phyloP scores from a whole-genome alignment of 2,797 vertebrate genomes.

The Phrynocephalus vlangalii region DNA sequence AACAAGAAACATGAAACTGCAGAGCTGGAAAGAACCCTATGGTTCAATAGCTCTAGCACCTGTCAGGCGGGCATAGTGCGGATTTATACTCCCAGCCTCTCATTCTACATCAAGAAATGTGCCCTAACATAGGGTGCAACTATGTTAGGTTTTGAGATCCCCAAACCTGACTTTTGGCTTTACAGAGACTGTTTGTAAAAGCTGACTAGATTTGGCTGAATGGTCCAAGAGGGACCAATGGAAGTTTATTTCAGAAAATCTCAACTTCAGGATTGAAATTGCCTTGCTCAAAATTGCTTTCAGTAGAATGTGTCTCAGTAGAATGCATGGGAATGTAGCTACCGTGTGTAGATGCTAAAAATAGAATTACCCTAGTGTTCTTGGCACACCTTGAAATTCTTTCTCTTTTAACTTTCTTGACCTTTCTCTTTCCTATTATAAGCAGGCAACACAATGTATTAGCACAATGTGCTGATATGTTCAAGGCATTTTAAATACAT shows the following conservation, averaged over 20 bases:
- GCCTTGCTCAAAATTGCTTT: slow-evolving; percentile 48
- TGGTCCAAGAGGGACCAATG: slow-evolving; percentile 31
- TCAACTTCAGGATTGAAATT: slow-evolving; percentile 29
- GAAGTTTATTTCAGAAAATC: slow-evolving; percentile 56
- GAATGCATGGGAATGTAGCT: slow-evolving; percentile 38
- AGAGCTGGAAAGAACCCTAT: no score
- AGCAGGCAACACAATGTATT: slow-evolving; percentile 12
- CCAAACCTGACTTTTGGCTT: slow-evolving; percentile 36
- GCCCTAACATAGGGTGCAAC: slow-evolving; percentile 17
- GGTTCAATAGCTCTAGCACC: no score
- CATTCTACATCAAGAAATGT: slow-evolving; percentile 18
- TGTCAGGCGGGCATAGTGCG: no score
- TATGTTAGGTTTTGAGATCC: slow-evolving; percentile 31
- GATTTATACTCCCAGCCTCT: no score
- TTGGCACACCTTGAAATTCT: background rate
- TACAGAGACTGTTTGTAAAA: slow-evolving; percentile 51
- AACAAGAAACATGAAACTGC: no score
- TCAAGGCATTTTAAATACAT: slow-evolving; percentile 5
- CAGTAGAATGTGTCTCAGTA: slow-evolving; percentile 30
- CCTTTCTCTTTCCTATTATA: background rate
- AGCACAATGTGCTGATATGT: background rate
- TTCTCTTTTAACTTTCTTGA: slow-evolving; percentile 3
- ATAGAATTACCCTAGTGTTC: slow-evolving; percentile 5
- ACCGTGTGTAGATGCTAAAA: slow-evolving; percentile 15
- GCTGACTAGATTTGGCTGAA: slow-evolving; percentile 49